These are phyloP conservation scores for Petroica traversi DNA, from an alignment of 2,113 vertebrate genomes.

Conservation along the genomic window DNA sequence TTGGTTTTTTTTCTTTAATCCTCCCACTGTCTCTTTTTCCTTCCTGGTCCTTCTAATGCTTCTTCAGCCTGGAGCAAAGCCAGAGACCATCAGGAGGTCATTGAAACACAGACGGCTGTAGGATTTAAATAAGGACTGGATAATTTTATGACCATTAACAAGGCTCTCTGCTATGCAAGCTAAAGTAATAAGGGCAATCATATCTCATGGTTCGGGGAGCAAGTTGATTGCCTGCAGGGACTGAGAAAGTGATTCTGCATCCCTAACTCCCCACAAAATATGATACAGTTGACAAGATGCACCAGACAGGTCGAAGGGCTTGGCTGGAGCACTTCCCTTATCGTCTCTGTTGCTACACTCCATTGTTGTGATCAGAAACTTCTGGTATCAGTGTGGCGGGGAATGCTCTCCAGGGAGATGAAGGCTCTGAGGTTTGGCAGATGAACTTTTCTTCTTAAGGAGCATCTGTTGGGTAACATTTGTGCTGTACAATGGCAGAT, in stretches of 20 bases:
- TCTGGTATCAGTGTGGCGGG: fast-evolving
- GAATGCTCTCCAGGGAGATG: neutral
- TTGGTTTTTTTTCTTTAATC: neutral
- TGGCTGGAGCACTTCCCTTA: neutral
- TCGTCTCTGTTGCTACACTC: neutral
- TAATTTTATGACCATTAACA: conserved; percentile 68
- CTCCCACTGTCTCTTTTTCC: neutral
- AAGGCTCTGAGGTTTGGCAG: neutral
- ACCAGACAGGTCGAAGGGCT: neutral
- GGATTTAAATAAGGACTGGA: conserved; percentile 66
- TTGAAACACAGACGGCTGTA: conserved; percentile 49
- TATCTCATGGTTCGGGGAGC: conserved; percentile 53
- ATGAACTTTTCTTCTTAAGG: neutral
- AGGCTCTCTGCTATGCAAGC: conserved; percentile 34
- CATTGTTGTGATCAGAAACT: neutral
- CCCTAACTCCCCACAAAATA: neutral
- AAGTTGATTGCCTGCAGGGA: conserved; percentile 45
- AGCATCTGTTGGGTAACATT: neutral
- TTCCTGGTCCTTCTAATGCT: neutral
- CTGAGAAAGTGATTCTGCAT: conserved; percentile 13
- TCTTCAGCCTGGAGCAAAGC: conserved; percentile 37
- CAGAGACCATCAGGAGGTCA: conserved; percentile 56
- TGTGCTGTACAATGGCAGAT: fast-evolving
- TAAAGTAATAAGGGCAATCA: conserved; percentile 64
- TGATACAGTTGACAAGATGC: neutral